These are phyloP conservation scores for Spialia ferax DNA, from an alignment of 2,888 invertebrate species.

Conservation along the genomic window DNA sequence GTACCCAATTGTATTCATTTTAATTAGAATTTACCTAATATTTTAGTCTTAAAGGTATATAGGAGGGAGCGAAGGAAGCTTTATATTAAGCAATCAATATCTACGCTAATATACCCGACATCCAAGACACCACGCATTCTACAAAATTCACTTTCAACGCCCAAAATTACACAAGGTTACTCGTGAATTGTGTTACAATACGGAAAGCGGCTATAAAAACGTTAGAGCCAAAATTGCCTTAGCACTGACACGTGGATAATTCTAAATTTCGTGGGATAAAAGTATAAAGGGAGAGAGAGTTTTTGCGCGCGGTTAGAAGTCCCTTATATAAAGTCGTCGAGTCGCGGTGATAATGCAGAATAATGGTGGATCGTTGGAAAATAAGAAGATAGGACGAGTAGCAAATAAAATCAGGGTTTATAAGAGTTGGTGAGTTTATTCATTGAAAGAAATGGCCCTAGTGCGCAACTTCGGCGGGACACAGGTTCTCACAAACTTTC, in stretches of 20 bases:
- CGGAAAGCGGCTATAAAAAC: slow-evolving; percentile 33
- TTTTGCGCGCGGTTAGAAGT: slow-evolving; percentile 55
- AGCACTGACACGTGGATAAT: slow-evolving; percentile 47
- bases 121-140: background rate
- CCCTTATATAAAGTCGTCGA: slow-evolving; percentile 65
- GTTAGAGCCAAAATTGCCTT: slow-evolving; percentile 43
- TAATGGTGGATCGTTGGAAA: slow-evolving; percentile 71
- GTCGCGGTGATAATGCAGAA: slow-evolving; percentile 74
- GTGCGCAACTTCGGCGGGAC: slow-evolving; percentile 44
- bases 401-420: slow-evolving; percentile 72
- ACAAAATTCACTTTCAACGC: slow-evolving; percentile 3
- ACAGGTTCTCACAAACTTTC: slow-evolving; percentile 59
- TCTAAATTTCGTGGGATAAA: slow-evolving; percentile 46
- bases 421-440: slow-evolving; percentile 64
- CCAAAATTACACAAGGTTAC: slow-evolving; percentile 27
- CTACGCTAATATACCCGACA: too few relatives aligned
- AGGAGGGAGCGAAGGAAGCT: too few relatives aligned
- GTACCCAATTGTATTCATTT: too few relatives aligned
- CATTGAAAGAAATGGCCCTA: slow-evolving; percentile 69
- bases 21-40: too few relatives aligned
- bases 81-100: too few relatives aligned
- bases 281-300: slow-evolving; percentile 45
- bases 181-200: slow-evolving; percentile 33
- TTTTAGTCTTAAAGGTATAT: too few relatives aligned
- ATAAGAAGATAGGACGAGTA: slow-evolving; percentile 69